Base-by-base conservation (phyloP, 2,888 invertebrate species). In the Hypena proboscidalis region DNA sequence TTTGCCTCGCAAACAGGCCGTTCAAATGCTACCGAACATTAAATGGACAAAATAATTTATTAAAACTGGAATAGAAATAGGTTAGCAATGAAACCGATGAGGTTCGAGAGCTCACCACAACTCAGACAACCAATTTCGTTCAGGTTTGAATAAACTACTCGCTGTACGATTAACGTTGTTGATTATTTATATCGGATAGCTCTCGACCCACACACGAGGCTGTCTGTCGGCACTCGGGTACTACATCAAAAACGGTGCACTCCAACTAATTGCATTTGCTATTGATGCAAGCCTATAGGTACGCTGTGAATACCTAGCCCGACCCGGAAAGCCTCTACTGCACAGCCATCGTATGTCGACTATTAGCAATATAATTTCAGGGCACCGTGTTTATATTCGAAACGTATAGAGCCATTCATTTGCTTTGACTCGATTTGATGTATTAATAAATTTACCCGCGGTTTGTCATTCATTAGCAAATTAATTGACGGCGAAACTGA, bases 231-330 rank as follows among this genome's bases (percentile, higher is more conserved):
- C 76, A 77, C 68, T 74, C 71, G 66, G 49, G 79, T 74, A 82
- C 85, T 85, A 85, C 86, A 85, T 90, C 89, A 88, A 90, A 90
- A 90, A 89, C 85, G 85, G 65, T 82, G 86, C 90, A 90, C 90
- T 90, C 86, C 77, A 84, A 85, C 87, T 90, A 90, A 90, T 90
- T 90, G 90, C 89, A 78, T 88, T 83, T 80, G 77, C 80, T 80
- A 85, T 88, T 87, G 89, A 88, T 83, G 80, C 79, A 66, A 60
- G 74, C 76, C 76, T 78, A 80, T 61, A 62, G 40, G 37, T 50
- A 52, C 52, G 46, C 61, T 67, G 69, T 79, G 76, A 77, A 78
- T 79, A 76, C 69, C 67, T 43, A 60, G 46, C 44, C 35, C 26
- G 21, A 13, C 22, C 36, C 29, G 27, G 10, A 38, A 44, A 39